phyloP scores from a whole-genome alignment of 2,113 vertebrate genomes.

The Anseranas semipalmata region DNA sequence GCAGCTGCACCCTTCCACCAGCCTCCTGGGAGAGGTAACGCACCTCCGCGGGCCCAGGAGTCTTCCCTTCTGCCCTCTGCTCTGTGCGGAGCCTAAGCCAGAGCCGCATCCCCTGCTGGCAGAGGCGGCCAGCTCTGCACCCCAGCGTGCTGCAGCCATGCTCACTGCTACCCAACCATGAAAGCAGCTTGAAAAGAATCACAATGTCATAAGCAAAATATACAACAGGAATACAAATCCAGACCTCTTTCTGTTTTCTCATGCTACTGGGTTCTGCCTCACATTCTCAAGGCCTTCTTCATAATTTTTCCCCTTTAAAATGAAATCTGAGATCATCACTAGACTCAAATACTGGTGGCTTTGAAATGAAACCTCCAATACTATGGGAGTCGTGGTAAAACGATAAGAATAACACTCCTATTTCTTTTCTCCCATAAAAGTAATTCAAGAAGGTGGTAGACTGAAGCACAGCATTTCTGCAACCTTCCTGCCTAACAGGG shows the following conservation, averaged over 20 bases:
- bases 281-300: not conserved
- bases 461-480: not conserved
- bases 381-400: not conserved
- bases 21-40: not conserved
- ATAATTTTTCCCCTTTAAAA: not conserved
- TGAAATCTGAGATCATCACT: not conserved
- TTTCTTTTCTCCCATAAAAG: not conserved
- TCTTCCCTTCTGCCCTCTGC: not conserved
- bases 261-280: not conserved
- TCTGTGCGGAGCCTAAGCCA: rapidly evolving
- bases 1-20: not conserved
- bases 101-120: not conserved
- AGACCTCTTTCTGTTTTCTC: not conserved
- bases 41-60: rapidly evolving
- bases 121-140: not conserved
- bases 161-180: not conserved
- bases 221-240: not conserved
- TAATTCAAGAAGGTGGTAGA: not conserved
- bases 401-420: not conserved
- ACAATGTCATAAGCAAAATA: not conserved
- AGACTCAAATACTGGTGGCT: not conserved
- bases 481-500: not conserved
- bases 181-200: not conserved
- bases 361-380: not conserved
- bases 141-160: not conserved